Evolutionary conservation across 2,888 invertebrate species (phyloP), one percentile per base, ranked within the genome.

Genomic region (Rapana venosa): DNA sequence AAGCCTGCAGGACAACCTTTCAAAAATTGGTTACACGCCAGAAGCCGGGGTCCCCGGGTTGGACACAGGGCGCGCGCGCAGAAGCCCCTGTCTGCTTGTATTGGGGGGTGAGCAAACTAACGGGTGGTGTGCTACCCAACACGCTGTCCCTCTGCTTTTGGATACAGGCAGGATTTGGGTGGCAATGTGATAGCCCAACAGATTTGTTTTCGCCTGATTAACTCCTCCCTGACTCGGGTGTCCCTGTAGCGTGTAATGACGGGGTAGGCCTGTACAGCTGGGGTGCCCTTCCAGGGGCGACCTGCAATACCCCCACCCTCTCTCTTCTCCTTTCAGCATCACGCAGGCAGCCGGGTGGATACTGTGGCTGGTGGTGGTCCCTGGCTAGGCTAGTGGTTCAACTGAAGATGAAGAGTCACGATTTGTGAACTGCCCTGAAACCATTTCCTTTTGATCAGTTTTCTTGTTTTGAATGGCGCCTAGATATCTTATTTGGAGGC

Each of bases 101-200:
- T n/a, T n/a, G 61, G 15, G 84, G 84, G 26, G 30, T 56, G 61
- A 85, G 83, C 88, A 88, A 47, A 81, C 58, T n/a, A n/a, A n/a
- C n/a, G n/a, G n/a, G n/a, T n/a, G n/a, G n/a, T n/a, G n/a, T n/a
- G n/a, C n/a, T n/a, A n/a, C n/a, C n/a, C 81, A 26, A 17, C 66
- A 26, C n/a, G 66, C 87, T 70, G 20, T 87, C n/a, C 70, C 56
- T 26, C 32, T 20, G 22, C 61, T 83, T 58, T 58, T 88, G 61
- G 84, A 89, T 70, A 83, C 85, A 30, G 84, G 22, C 36, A 35
- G 66, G 70, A 89, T 85, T 36, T 35, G n/a, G 85, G 32, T 26
- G 61, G 88, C 88, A 74, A 85, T 85, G 70, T 89, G 88, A 89
- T 89, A 84, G 30, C n/a, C n/a, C 47, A 84, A 84, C 84, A 89